These are phyloP conservation scores for Sinella curviseta DNA, from an alignment of 1,140 invertebrate genomes.

Conservation along the genomic window DNA sequence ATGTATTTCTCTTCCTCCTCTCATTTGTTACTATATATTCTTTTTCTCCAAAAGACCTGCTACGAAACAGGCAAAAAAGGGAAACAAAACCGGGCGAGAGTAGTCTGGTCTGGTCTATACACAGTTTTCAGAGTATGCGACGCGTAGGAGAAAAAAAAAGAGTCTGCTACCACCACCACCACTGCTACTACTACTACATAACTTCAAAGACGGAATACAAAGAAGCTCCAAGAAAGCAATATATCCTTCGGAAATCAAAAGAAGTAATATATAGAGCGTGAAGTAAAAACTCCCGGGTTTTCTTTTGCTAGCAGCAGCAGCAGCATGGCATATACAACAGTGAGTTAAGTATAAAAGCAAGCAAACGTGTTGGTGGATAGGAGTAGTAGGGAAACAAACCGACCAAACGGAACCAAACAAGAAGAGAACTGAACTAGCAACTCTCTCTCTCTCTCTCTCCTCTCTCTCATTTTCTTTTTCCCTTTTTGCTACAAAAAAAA, in stretches of 20 bases:
- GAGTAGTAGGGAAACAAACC: constrained; percentile 10
- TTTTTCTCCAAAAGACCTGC: neutral
- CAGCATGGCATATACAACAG: neutral
- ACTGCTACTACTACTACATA: too few relatives aligned
- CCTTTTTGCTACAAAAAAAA: neutral
- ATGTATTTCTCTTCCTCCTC: neutral
- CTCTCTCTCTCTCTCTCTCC: too few relatives aligned
- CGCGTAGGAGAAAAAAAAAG: neutral
- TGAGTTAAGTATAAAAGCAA: constrained; percentile 9
- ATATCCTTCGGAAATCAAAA: constrained; percentile 18
- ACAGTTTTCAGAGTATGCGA: neutral
- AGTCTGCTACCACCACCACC: too few relatives aligned
- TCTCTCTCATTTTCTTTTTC: too few relatives aligned
- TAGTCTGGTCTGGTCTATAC: too few relatives aligned
- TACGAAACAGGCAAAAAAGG: neutral
- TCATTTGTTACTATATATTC: neutral
- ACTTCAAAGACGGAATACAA: constrained; percentile 1
- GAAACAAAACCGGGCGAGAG: neutral
- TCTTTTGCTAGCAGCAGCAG: neutral
- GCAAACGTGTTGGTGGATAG: constrained; percentile 7
- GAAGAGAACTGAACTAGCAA: too few relatives aligned
- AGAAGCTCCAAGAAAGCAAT: constrained; percentile 11
- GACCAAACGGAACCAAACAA: constrained; percentile 28
- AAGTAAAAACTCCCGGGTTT: constrained; percentile 33
- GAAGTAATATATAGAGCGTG: constrained; percentile 40